A percentile compares a stretch with the other conserved stretches of the same genome.
phyloP scores from a whole-genome alignment of 2,113 vertebrate genomes.

The Hypocryptadius cinnamomeus region DNA sequence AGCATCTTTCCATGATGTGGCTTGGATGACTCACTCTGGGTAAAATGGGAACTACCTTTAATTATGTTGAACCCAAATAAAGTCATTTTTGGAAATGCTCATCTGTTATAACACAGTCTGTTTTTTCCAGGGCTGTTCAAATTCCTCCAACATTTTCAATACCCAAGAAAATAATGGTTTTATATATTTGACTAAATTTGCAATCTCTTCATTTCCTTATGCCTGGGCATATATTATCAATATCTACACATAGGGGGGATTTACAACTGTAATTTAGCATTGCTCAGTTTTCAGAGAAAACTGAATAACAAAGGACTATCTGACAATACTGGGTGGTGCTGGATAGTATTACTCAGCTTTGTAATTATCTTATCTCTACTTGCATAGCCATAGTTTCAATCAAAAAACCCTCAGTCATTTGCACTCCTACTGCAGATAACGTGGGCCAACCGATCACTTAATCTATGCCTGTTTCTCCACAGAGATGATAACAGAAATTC shows the following conservation, averaged over 20 bases:
- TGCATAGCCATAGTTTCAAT: neutral
- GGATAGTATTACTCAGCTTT: neutral
- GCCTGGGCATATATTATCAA: neutral
- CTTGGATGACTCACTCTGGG: neutral
- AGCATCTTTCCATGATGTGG: neutral
- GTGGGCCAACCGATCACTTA: neutral
- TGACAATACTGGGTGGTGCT: neutral
- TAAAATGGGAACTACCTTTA: neutral
- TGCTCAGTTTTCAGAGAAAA: neutral
- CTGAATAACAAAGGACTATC: neutral
- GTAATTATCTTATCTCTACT: slow-evolving; percentile 8
- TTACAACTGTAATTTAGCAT: neutral
- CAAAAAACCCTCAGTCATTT: neutral
- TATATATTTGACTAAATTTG: neutral
- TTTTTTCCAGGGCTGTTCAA: neutral
- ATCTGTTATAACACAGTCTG: neutral
- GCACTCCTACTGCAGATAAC: neutral
- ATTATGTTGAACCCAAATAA: neutral
- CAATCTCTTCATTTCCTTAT: neutral
- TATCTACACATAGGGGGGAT: neutral
- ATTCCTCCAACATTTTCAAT: neutral
- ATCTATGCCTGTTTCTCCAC: neutral
- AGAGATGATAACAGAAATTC: neutral
- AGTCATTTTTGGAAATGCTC: neutral
- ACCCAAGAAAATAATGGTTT: neutral